These are phyloP conservation scores for Engraulis encrasicolus DNA, from an alignment of 2,113 vertebrate species.

Conservation along the genomic window DNA sequence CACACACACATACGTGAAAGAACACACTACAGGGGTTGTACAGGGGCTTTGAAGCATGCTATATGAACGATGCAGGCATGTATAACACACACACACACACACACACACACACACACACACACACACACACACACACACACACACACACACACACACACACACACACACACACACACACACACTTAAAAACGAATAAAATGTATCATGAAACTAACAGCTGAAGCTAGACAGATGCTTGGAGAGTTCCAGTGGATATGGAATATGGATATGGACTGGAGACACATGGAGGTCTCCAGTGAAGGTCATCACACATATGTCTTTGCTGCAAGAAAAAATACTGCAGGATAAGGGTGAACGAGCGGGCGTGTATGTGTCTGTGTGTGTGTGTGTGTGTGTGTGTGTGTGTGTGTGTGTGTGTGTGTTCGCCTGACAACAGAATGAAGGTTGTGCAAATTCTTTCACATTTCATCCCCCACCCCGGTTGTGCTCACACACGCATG, in stretches of 20 bases:
- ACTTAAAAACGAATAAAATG: too few relatives aligned
- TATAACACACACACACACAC: too few relatives aligned
- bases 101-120: too few relatives aligned
- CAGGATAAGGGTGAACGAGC: background rate
- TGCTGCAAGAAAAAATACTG: background rate
- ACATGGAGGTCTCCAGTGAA: constrained; percentile 11
- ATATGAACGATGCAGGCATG: too few relatives aligned
- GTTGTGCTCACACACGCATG: too few relatives aligned
- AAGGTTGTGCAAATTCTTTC: background rate
- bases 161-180: too few relatives aligned
- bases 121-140: too few relatives aligned
- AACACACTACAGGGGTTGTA: background rate
- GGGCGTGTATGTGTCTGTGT: too few relatives aligned
- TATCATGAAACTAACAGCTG: background rate
- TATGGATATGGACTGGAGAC: background rate
- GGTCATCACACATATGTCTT: constrained; percentile 4
- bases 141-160: background rate
- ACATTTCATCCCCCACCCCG: background rate
- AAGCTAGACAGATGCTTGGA: background rate
- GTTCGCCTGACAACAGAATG: background rate
- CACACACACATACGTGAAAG: too few relatives aligned
- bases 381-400: too few relatives aligned
- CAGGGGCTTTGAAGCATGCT: too few relatives aligned
- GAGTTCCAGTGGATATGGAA: background rate
- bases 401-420: too few relatives aligned